Evolutionary conservation across 2,888 invertebrate genomes (phyloP).

Genomic region (Polymixis flavicincta): DNA sequence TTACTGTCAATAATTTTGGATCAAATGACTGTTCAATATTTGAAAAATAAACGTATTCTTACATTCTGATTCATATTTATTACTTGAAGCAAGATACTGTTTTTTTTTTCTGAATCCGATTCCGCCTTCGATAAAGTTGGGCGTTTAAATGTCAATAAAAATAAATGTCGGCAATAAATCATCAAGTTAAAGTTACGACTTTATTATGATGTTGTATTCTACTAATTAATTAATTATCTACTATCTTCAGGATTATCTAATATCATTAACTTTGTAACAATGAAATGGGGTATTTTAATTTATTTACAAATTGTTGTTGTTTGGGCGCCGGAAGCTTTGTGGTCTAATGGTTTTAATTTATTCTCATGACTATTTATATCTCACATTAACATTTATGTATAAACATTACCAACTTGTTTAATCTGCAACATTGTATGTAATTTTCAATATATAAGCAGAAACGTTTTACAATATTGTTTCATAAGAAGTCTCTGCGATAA

Average conservation of each 20-base stretch:
- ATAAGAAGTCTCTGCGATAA: neutral
- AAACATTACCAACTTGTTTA: neutral
- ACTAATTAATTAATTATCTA: constrained; percentile 52
- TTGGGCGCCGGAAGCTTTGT: constrained; percentile 29
- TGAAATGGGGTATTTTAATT: constrained; percentile 29
- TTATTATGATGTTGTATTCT: constrained; percentile 51
- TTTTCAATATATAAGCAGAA: constrained; percentile 18
- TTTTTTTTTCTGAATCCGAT: constrained; percentile 13
- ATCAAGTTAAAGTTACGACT: constrained; percentile 51
- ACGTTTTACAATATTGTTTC: neutral
- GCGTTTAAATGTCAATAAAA: constrained; percentile 58
- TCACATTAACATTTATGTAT: constrained; percentile 9
- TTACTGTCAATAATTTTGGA: constrained; percentile 13
- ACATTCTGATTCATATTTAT: constrained; percentile 1
- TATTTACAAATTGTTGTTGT: constrained; percentile 52
- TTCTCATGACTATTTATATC: constrained; percentile 3
- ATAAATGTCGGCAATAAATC: constrained; percentile 49
- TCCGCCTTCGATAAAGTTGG: constrained; percentile 26
- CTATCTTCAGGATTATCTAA: constrained; percentile 43
- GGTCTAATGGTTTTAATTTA: constrained; percentile 44
- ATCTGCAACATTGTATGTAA: constrained; percentile 23
- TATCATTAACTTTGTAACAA: constrained; percentile 39
- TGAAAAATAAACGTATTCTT: neutral
- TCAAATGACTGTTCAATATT: neutral
- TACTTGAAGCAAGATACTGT: neutral